Base-by-base conservation (phyloP, 1,140 invertebrate species). In the Zaprionus davidi region DNA sequence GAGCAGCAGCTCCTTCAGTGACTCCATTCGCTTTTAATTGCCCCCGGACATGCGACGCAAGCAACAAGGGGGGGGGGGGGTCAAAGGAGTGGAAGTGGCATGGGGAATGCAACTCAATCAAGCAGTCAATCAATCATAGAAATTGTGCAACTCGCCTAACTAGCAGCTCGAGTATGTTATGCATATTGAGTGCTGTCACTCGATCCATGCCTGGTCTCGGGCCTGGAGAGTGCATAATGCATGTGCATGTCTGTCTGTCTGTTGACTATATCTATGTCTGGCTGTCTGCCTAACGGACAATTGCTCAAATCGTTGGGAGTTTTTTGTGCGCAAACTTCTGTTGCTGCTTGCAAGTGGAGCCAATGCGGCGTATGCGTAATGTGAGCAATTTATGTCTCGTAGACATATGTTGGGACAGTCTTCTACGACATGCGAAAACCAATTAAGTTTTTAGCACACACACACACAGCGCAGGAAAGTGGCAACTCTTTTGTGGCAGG, bases 101-200 rank as follows among this genome's bases (percentile, higher is more conserved):
- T 28, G 13, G 41, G 53, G 44, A 49, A 7, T 44, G 76, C 57
- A 57, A 62, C 70, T 83, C 81, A 88, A 88, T 83, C 84, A 87
- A 62, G 57, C 64, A 87, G 81, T 88, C 84, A 83, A 81, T 87
- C 84, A 87, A 86, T 86, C 82, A 86, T 82, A 79, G 81, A 83
- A 80, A 80, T 46, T 46, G 41, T 46, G 41, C 63, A 83, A 87
- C 82, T 86, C 80, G 79, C 62, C 41, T 46, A 46, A 46, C 41
- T 17, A 51, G 76, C 79, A 87, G 80, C 80, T 83, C 44, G 36
- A 59, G 17, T 59, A 24, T 76, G 80, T 78, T 83, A 83, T 88
- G 84, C 84, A 88, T 88, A 87, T 84, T 78, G 78, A 87, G 76
- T 78, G 63, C 81, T 83, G 84, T 88, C 84, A 81, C 70, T 80